Base-by-base conservation (phyloP, 2,888 invertebrate species). In the Eustalomyia histrio region DNA sequence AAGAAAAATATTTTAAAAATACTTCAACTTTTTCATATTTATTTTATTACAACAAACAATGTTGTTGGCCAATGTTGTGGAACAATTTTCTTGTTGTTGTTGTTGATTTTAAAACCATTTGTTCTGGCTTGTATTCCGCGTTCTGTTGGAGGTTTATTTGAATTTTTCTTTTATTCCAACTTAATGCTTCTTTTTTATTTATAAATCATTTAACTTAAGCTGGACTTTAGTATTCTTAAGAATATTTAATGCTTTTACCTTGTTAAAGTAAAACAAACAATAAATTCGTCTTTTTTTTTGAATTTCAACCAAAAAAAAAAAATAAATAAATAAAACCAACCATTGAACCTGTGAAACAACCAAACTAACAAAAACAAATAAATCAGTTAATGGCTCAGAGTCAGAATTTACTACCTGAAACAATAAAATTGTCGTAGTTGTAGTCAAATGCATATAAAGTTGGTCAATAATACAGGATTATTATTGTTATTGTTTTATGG, bases 191-290 rank as follows among this genome's bases (percentile, higher is more conserved):
- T n/a, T n/a, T n/a, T n/a, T 64, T 39, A 33, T 53, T 24, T 58
- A 76, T 78, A 81, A 78, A 81, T 78, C 80, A 81, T 81, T 73
- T 74, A 24, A 73, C 60, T 71, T 81, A 81, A 81, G 80, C 78
- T 57, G 78, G 29, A 18, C 57, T 78, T 78, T 50, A 50, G 52
- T 47, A 47, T 63, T 64, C 57, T 68, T 17, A 73, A 71, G 78
- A 78, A 72, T 74, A 78, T 71, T 74, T 69, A 78, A 78, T 76
- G 53, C 69, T 18, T 67, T 73, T 68, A n/a, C 52, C 29, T 55
- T 60, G 64, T 76, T 73, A 7, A 65, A 69, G 61, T 29, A 74
- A 58, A 60, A 71, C 33, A 71, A 78, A 55, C 52, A 71, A 71
- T 67, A 72, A 76, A 81, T 65, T 69, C 50, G 21, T 60, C n/a